Evolutionary conservation across 2,113 vertebrate species (phyloP).

Genomic region (Aspidoscelis tigris): DNA sequence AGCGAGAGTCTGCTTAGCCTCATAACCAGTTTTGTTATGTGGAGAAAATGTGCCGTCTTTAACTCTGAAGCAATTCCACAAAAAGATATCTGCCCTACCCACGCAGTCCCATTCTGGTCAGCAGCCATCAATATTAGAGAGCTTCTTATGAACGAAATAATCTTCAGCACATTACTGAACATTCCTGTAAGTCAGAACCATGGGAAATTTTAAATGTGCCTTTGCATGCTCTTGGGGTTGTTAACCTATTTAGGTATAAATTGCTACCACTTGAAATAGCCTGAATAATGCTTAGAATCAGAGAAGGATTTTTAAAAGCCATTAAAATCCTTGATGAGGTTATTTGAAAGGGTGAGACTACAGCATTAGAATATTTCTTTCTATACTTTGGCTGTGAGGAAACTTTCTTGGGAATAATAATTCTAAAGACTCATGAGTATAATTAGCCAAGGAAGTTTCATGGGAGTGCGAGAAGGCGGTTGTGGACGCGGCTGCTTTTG

Average conservation of each 20-base stretch:
- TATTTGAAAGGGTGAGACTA: conserved; percentile 22
- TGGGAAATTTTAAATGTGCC: conserved; percentile 10
- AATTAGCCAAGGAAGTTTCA: conserved; percentile 37
- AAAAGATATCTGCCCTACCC: too few species aligned
- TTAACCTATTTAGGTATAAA: neutral
- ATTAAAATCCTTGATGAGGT: conserved; percentile 30
- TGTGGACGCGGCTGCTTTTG: conserved; percentile 1
- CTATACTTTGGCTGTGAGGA: conserved; percentile 1
- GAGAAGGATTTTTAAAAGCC: neutral
- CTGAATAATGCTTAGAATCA: conserved; percentile 22
- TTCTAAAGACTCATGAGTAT: conserved; percentile 47
- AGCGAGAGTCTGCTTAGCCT: too few species aligned
- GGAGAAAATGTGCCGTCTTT: too few species aligned
- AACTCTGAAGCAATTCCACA: too few species aligned
- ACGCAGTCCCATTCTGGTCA: neutral
- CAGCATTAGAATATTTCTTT: conserved; percentile 12
- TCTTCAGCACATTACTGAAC: neutral
- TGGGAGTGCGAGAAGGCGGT: conserved; percentile 47
- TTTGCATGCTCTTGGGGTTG: neutral
- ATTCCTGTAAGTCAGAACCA: conserved; percentile 5
- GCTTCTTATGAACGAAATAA: neutral
- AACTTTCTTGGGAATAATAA: conserved; percentile 52
- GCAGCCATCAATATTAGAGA: neutral
- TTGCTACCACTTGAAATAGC: conserved; percentile 15
- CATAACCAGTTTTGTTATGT: too few species aligned